Conservation (phyloP, 2,113 vertebrate species). For the Cyprinodon brontotheroides region DNA sequence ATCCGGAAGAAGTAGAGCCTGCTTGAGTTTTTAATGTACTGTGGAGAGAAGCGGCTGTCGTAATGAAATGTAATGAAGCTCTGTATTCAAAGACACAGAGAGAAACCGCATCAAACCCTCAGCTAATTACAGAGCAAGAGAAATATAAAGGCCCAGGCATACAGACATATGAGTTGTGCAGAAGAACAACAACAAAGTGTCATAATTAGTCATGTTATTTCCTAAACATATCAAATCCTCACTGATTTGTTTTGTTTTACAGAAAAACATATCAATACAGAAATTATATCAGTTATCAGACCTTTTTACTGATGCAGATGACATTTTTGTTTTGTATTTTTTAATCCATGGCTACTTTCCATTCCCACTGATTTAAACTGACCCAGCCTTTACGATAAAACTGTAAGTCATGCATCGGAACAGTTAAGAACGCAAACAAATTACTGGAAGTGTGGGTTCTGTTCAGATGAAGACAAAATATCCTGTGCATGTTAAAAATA, state of each 20-base stretch:
- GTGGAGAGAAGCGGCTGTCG: slow-evolving; percentile 54
- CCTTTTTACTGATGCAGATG: neutral
- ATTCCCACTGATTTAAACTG: neutral
- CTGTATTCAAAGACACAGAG: slow-evolving; percentile 60
- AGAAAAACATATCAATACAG: neutral
- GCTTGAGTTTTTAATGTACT: slow-evolving; percentile 75
- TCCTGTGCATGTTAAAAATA: too few relatives aligned
- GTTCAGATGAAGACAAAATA: too few relatives aligned
- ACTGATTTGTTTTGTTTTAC: neutral
- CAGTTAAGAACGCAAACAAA: neutral
- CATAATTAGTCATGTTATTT: neutral
- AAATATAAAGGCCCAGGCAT: slow-evolving; percentile 14
- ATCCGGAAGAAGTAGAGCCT: slow-evolving; percentile 60
- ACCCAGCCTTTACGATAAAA: too few relatives aligned
- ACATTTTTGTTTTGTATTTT: neutral
- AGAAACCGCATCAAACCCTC: slow-evolving; percentile 25
- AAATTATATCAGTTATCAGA: neutral
- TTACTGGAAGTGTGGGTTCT: too few relatives aligned
- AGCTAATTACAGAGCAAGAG: slow-evolving; percentile 9
- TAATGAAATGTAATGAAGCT: slow-evolving; percentile 72
- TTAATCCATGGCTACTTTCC: neutral
- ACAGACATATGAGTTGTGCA: neutral
- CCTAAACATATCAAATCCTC: neutral
- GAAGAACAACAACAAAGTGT: neutral
- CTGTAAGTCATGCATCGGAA: neutral